Evolutionary conservation across 2,797 vertebrate species (phyloP).

Genomic region (Champsocephalus gunnari): DNA sequence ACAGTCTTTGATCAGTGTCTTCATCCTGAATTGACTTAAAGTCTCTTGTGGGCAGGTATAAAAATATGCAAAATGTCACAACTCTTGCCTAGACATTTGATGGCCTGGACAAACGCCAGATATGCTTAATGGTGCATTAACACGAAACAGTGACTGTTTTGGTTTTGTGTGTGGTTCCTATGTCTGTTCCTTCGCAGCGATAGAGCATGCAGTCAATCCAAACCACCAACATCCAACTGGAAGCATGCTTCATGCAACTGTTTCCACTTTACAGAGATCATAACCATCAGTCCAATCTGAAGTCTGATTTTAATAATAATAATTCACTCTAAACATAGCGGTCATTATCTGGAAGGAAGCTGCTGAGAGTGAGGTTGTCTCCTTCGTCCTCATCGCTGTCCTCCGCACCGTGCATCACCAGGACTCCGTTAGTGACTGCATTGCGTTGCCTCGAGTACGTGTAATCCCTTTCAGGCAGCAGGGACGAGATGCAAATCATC

Average conservation of each 20-base stretch:
- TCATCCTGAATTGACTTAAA: conserved; percentile 12
- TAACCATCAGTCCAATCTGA: conserved; percentile 57
- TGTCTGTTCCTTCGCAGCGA: conserved; percentile 31
- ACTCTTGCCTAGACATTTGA: conserved; percentile 1
- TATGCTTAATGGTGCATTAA: background rate
- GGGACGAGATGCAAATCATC: conserved; percentile 91
- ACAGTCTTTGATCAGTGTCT: conserved; percentile 43
- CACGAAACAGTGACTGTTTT: conserved; percentile 9
- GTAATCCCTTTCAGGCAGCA: conserved; percentile 83
- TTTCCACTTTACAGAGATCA: conserved; percentile 41
- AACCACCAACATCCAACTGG: conserved; percentile 46
- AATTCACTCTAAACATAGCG: conserved; percentile 49
- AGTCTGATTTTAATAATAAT: background rate
- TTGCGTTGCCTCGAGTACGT: conserved; percentile 45
- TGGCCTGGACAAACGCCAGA: conserved; percentile 2
- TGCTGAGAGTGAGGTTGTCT: conserved; percentile 91
- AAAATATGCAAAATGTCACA: conserved; percentile 25
- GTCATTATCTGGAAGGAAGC: conserved; percentile 89
- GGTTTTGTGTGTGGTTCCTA: conserved; percentile 32
- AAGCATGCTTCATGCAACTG: conserved; percentile 40
- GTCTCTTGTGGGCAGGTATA: background rate
- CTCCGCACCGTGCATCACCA: conserved; percentile 37
- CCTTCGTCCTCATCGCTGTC: conserved; percentile 79
- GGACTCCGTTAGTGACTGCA: conserved; percentile 64
- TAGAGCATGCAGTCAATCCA: conserved; percentile 8